Conservation (phyloP, 2,113 vertebrate genomes). For the Trichomycterus rosablanca region DNA sequence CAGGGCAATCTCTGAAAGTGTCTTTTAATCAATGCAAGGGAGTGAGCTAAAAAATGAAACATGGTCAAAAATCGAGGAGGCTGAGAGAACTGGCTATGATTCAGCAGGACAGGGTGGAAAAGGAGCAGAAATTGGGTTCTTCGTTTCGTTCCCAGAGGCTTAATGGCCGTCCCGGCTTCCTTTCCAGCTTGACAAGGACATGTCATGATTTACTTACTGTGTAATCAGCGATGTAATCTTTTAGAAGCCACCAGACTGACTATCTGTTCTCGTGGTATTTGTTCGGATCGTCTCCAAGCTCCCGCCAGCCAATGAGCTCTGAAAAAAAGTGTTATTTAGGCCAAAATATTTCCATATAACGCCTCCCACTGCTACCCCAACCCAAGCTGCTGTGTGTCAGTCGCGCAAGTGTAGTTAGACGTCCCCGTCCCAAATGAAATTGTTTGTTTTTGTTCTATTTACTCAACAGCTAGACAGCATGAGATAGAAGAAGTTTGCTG, state of each 20-base stretch:
- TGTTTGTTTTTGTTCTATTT: slow-evolving; percentile 16
- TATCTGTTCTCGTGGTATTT: slow-evolving; percentile 28
- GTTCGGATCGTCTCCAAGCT: slow-evolving; percentile 12
- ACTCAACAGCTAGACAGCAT: background rate
- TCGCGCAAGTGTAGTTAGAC: too few species aligned
- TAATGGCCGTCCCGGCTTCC: slow-evolving; percentile 31
- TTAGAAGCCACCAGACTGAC: slow-evolving; percentile 4
- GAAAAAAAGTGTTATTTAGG: background rate
- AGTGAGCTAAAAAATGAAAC: slow-evolving; percentile 12
- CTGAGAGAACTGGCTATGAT: slow-evolving; percentile 51
- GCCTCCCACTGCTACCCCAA: slow-evolving; percentile 9
- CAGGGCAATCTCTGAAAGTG: slow-evolving; percentile 45
- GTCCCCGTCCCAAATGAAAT: too few species aligned
- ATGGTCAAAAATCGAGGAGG: slow-evolving; percentile 33
- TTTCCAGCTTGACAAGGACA: slow-evolving; percentile 19
- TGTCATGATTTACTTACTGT: slow-evolving; percentile 31
- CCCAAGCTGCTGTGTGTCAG: background rate
- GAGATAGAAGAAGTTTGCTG: background rate
- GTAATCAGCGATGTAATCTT: slow-evolving; percentile 26
- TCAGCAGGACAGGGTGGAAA: slow-evolving; percentile 31
- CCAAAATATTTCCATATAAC: slow-evolving; percentile 2
- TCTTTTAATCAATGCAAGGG: slow-evolving; percentile 57
- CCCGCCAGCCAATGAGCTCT: slow-evolving; percentile 29
- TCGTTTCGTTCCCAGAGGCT: slow-evolving; percentile 32
- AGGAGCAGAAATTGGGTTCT: background rate